phyloP scores from a whole-genome alignment of 2,113 vertebrate genomes.

The Nestor notabilis region DNA sequence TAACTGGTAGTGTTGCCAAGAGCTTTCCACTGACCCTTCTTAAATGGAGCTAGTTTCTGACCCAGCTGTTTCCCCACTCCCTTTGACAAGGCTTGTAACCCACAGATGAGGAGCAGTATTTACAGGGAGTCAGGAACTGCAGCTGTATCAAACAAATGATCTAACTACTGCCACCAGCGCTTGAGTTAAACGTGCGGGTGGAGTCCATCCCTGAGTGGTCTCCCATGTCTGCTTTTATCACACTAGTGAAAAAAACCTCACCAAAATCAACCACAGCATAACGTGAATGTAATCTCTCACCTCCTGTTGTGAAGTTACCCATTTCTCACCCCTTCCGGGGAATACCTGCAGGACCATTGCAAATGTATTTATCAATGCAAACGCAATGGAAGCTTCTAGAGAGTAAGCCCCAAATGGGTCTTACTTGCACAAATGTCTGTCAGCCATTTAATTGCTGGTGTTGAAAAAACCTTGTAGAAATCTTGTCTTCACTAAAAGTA shows the following conservation, averaged over 20 bases:
- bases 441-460: not conserved
- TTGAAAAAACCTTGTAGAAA: not conserved
- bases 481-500: not conserved
- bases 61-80: not conserved
- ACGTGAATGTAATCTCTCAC: not conserved
- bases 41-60: not conserved
- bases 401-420: not conserved
- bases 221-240: not conserved
- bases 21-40: not conserved
- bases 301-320: not conserved
- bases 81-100: not conserved
- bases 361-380: not conserved
- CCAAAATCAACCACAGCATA: not conserved
- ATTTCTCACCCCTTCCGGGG: not conserved
- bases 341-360: not conserved
- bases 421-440: not conserved
- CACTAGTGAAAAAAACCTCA: not conserved
- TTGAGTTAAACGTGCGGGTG: fast-evolving
- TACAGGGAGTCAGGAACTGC: not conserved
- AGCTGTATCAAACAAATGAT: not conserved
- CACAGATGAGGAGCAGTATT: not conserved
- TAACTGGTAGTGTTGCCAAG: not conserved
- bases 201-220: not conserved
- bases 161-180: not conserved
- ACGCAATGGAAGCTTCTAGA: not conserved